phyloP scores from a whole-genome alignment of 2,797 vertebrate species.

The Sebastes cheni region DNA sequence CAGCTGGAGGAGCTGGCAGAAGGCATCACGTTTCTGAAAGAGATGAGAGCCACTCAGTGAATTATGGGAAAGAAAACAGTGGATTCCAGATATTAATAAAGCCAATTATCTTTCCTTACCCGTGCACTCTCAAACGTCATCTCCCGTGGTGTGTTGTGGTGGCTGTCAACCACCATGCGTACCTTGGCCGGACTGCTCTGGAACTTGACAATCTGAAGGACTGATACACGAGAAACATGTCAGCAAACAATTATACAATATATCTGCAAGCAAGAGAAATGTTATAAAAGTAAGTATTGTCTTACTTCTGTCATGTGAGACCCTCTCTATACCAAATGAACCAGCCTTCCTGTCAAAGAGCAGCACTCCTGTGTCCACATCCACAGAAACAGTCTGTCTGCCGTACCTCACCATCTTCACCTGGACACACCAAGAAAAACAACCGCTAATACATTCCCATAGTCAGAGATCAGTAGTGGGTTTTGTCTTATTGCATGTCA shows the following conservation, averaged over 20 bases:
- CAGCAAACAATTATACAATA: not conserved
- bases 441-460: not conserved
- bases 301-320: constrained; percentile 84
- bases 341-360: constrained; percentile 81
- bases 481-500: not conserved
- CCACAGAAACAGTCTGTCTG: constrained; percentile 82
- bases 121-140: constrained; percentile 83
- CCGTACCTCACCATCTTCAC: constrained; percentile 83
- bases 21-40: constrained; percentile 83
- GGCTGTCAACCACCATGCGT: constrained; percentile 81
- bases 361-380: constrained; percentile 81
- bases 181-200: constrained; percentile 81
- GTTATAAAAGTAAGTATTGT: not conserved
- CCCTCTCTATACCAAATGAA: constrained; percentile 76
- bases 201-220: constrained; percentile 85
- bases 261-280: not conserved
- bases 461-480: not conserved
- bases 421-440: constrained; percentile 56
- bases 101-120: constrained; percentile 56
- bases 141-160: constrained; percentile 78
- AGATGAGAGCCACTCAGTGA: constrained; percentile 5
- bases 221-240: constrained; percentile 51
- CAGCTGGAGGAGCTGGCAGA: constrained; percentile 85
- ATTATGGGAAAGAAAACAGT: not conserved
- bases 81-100: not conserved